A percentile compares a stretch with the other conserved stretches of the same genome.
These are phyloP conservation scores for Phasianus colchicus DNA, from an alignment of 2,113 vertebrate genomes.

Conservation along the genomic window DNA sequence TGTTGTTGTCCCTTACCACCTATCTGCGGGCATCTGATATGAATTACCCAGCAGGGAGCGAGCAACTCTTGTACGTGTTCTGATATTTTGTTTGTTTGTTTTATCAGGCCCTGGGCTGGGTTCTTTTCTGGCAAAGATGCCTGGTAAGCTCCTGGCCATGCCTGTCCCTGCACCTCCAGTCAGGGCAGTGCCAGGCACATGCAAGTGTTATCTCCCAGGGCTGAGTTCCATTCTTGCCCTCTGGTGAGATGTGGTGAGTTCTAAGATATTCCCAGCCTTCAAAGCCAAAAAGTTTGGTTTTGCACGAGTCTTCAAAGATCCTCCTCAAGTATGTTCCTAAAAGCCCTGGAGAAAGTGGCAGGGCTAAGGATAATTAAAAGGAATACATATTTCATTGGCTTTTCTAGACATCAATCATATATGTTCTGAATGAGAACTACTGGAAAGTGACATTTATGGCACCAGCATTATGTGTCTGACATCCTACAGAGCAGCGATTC, in stretches of 20 bases:
- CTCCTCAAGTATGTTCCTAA: not conserved
- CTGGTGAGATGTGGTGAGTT: not conserved
- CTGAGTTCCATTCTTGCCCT: not conserved
- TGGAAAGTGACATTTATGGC: conserved; percentile 26
- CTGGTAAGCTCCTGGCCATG: rapidly evolving
- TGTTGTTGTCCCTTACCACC: not conserved
- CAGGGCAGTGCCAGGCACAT: not conserved
- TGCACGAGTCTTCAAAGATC: not conserved
- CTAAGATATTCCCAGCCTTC: not conserved
- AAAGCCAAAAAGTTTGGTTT: not conserved
- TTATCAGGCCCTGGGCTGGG: not conserved
- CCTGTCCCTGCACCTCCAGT: rapidly evolving
- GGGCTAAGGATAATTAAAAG: not conserved
- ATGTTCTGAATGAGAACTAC: conserved; percentile 55
- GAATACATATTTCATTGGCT: not conserved
- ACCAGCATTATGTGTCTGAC: not conserved
- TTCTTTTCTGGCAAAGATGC: not conserved
- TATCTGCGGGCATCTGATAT: not conserved
- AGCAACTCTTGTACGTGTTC: not conserved
- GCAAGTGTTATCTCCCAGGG: not conserved
- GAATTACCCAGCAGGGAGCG: not conserved
- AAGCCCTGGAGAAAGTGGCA: not conserved
- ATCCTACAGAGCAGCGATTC: not conserved
- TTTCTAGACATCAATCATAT: not conserved
- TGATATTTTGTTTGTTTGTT: not conserved